phyloP scores from a whole-genome alignment of 2,797 vertebrate genomes.

The Syndactyla subalaris region DNA sequence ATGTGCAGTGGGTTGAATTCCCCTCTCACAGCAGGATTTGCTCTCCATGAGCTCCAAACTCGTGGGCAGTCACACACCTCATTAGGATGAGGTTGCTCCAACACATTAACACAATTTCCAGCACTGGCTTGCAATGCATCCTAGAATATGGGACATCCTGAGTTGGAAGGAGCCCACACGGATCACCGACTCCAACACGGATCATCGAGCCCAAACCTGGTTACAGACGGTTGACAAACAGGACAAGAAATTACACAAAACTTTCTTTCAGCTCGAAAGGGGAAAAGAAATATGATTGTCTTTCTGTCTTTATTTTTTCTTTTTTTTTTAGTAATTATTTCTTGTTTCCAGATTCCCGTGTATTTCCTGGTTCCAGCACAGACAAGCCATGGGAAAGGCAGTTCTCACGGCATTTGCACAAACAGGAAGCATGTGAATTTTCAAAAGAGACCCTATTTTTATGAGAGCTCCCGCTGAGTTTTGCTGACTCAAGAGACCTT shows the following conservation, averaged over 20 bases:
- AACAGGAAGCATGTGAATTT: constrained; percentile 67
- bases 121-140: background rate
- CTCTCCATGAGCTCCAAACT: background rate
- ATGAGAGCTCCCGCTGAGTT: constrained; percentile 52
- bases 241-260: background rate
- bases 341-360: constrained; percentile 18
- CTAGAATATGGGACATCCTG: background rate
- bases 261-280: background rate
- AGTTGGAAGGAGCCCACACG: background rate
- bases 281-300: constrained; percentile 4
- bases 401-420: constrained; percentile 58
- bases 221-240: background rate
- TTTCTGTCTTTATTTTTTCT: background rate
- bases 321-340: background rate
- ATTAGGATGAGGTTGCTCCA: background rate
- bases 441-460: constrained; percentile 71
- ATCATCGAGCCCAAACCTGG: background rate
- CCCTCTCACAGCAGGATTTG: background rate
- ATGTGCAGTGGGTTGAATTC: background rate
- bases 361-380: constrained; percentile 53
- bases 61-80: background rate
- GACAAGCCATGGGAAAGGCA: constrained; percentile 58
- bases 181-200: background rate
- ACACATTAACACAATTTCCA: background rate
- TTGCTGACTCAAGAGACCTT: constrained; percentile 67